These are phyloP conservation scores for Scelioninae gen. 1 DNA, from an alignment of 2,888 invertebrate genomes.

Conservation along the genomic window DNA sequence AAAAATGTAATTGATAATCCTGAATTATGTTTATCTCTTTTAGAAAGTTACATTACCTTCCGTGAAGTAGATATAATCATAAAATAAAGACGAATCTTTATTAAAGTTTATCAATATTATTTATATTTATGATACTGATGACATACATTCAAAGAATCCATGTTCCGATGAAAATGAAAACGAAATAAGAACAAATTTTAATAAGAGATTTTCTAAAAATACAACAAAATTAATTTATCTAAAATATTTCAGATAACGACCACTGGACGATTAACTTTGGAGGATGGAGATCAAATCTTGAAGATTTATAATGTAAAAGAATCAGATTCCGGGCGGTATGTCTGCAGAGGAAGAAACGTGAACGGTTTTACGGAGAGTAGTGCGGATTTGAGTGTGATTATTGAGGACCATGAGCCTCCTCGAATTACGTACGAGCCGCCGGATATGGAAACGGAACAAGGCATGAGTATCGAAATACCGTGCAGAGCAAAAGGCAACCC, in stretches of 20 bases:
- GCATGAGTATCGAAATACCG: slow-evolving; percentile 91
- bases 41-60: too few species aligned
- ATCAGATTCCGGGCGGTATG: slow-evolving; percentile 90
- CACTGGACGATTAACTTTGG: slow-evolving; percentile 82
- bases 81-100: too few species aligned
- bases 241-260: slow-evolving; percentile 68
- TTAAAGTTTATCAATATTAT: too few species aligned
- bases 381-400: slow-evolving; percentile 87
- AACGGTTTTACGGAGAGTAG: slow-evolving; percentile 90
- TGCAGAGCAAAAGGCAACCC: slow-evolving; percentile 93
- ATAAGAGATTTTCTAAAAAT: too few species aligned
- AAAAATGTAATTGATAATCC: too few species aligned
- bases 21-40: too few species aligned
- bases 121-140: too few species aligned
- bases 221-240: too few species aligned
- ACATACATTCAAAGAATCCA: too few species aligned
- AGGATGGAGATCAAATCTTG: slow-evolving; percentile 87
- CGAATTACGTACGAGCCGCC: slow-evolving; percentile 89
- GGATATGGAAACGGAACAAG: slow-evolving; percentile 90
- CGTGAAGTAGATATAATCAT: too few species aligned
- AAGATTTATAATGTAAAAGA: slow-evolving; percentile 87
- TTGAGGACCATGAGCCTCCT: slow-evolving; percentile 85
- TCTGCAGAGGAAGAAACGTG: slow-evolving; percentile 91
- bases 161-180: too few species aligned
- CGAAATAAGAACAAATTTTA: too few species aligned